phyloP scores from a whole-genome alignment of 2,113 vertebrate genomes.

The Prinia subflava region DNA sequence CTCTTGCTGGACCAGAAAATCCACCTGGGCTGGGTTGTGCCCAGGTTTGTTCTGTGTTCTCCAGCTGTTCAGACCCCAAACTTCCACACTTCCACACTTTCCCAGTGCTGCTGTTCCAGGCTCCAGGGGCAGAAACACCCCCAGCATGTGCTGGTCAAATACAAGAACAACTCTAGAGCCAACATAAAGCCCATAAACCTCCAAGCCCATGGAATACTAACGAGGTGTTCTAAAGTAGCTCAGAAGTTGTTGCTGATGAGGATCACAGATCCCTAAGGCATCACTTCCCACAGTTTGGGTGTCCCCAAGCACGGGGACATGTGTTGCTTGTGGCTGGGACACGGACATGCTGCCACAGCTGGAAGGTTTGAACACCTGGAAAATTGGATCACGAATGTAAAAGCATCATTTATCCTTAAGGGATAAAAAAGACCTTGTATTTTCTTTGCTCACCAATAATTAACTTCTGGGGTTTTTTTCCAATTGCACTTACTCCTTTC shows the following conservation, averaged over 20 bases:
- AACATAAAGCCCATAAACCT: neutral
- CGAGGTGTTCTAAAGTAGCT: neutral
- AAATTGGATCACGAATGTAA: neutral
- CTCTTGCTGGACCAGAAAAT: neutral
- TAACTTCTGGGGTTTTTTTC: neutral
- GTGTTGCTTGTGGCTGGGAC: neutral
- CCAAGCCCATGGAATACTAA: neutral
- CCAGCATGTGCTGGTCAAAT: neutral
- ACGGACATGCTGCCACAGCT: neutral
- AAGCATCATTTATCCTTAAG: neutral
- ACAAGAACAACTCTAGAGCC: neutral
- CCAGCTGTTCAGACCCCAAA: neutral
- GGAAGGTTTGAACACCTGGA: neutral
- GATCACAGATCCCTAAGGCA: neutral
- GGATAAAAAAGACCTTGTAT: neutral
- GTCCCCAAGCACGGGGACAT: too few relatives aligned
- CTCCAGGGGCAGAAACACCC: neutral
- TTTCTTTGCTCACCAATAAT: neutral
- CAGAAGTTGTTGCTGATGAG: neutral
- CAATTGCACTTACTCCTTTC: neutral
- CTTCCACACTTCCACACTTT: neutral
- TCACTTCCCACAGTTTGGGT: neutral
- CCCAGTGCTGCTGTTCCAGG: neutral
- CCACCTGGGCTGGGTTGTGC: neutral
- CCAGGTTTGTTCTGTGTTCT: neutral